phyloP scores from a whole-genome alignment of 2,113 vertebrate genomes.

The Gallinago paraguaiae region DNA sequence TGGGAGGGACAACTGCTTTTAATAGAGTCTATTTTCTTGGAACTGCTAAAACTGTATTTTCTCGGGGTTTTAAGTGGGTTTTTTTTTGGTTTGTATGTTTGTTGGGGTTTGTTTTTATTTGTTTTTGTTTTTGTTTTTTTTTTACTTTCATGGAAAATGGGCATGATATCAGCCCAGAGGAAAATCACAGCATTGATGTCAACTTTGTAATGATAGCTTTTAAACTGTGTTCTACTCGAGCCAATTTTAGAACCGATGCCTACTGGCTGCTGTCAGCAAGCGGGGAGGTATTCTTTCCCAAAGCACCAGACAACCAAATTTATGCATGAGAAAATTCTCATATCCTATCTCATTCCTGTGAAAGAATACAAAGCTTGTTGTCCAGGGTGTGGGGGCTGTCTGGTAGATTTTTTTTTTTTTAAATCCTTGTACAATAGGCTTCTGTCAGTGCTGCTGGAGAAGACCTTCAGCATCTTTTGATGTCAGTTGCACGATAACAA shows the following conservation, averaged over 20 bases:
- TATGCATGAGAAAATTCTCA: constrained; percentile 58
- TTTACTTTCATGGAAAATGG: background rate
- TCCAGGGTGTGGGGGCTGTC: background rate
- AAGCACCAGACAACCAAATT: constrained; percentile 46
- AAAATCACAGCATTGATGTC: background rate
- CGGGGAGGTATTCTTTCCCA: background rate
- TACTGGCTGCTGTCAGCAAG: background rate
- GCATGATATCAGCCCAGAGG: background rate
- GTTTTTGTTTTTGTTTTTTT: background rate
- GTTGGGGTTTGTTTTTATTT: background rate
- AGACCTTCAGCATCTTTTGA: constrained; percentile 50
- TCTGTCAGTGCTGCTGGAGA: constrained; percentile 17
- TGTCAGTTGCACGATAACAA: background rate
- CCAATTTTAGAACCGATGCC: background rate
- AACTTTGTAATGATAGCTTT: background rate
- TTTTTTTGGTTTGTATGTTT: background rate
- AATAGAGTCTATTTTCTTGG: background rate
- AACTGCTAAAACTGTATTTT: background rate
- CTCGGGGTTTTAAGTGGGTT: too few relatives aligned
- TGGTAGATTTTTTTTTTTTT: fast-evolving
- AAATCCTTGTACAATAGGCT: constrained; percentile 36
- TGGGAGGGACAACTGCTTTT: background rate
- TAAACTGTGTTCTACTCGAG: background rate
- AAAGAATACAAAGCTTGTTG: constrained; percentile 45
- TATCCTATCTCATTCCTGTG: constrained; percentile 14